Base-by-base conservation (phyloP, 1,140 invertebrate genomes). In the Diploscapter pachys region DNA sequence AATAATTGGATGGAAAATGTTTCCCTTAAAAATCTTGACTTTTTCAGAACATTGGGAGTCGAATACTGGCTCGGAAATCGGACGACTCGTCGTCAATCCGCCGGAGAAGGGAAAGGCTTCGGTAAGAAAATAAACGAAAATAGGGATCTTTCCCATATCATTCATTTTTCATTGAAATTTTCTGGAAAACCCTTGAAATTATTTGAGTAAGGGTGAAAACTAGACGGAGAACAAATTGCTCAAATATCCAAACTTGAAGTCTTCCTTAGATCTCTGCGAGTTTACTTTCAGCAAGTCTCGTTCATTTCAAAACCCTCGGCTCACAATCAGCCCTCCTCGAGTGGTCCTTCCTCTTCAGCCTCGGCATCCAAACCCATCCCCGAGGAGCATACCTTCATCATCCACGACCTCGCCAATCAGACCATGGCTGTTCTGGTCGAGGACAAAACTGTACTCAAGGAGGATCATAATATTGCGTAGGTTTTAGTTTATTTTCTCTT, bases 341-440 rank as follows among this genome's bases (percentile, higher is more conserved):
- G 31, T 31, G 31, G 31, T 31, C 31, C 31, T 31, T 31, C 31
- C 31, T 31, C 31, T 31, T 31, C 31, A 31, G 31, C 31, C 31
- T 31, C 31, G 0, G 31, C 31, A 31, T 31, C 31, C 31, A 31
- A 31, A 31, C 31, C 31, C 31, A 31, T 85, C 66, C 81, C 81
- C 4, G 74, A 73, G 4, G 80, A 83, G 56, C 81, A 82, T 62
- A 56, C 70, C 53, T 83, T 82, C 62, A 63, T 81, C 6, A 72
- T 81, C 50, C 68, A 75, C 9, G 73, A 85, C 13, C 50, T 82
- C 0, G 72, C 78, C 9, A 81, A 81, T 62, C 81, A 82, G 62
- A 81, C 78, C 0, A 75, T 82, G 76, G 83, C 75, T 8, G 79
- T 82, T 48, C 49, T 82, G 13, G 59, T 52, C n/a, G 81, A 82